Evolutionary conservation across 2,888 invertebrate species (phyloP), one percentile per base, ranked within the genome.

Genomic region (Spilosoma lubricipeda): DNA sequence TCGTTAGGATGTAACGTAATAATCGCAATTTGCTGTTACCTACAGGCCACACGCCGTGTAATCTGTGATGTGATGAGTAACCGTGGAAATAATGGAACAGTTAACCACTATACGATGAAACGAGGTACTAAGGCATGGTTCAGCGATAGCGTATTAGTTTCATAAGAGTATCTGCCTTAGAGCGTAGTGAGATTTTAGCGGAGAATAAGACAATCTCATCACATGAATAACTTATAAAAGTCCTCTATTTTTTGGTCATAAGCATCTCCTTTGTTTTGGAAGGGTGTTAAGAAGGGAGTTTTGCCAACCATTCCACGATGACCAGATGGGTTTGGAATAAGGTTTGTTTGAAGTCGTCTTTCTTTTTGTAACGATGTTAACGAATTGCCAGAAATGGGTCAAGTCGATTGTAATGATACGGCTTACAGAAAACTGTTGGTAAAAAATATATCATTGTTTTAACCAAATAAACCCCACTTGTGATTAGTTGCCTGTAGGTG

Each of bases 1-100:
- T 90, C 88, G 89, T 91, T 91, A 89, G 81, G 79, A 76, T 79
- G 80, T 86, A 88, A 90, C 88, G 85, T 91, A 90, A 89, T 91
- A 88, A 91, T 90, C 88, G 88, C 90, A 89, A 91, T 90, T 85
- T 90, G 84, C 86, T 84, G 81, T 87, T 85, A 86, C 86, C 87
- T 85, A 88, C 85, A 85, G 88, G 88, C 88, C 86, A 87, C 88
- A 88, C 85, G 84, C 81, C 81, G 79, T 83, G 78, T 82, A 79
- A 81, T 80, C 76, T 79, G 78, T 77, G 77, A 71, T 87, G 85
- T 76, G 85, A 86, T 85, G 86, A 86, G 87, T 83, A 85, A 86
- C 88, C 88, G 86, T 85, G 86, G 82, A 87, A 84, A 87, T 87
- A 86, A 86, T 87, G 73, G 78, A 75, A 74, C 74, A 76, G 74